Evolutionary conservation across 1,140 invertebrate genomes (phyloP), one percentile per base, ranked within the genome.

Genomic region (Pteromalus puparum): DNA sequence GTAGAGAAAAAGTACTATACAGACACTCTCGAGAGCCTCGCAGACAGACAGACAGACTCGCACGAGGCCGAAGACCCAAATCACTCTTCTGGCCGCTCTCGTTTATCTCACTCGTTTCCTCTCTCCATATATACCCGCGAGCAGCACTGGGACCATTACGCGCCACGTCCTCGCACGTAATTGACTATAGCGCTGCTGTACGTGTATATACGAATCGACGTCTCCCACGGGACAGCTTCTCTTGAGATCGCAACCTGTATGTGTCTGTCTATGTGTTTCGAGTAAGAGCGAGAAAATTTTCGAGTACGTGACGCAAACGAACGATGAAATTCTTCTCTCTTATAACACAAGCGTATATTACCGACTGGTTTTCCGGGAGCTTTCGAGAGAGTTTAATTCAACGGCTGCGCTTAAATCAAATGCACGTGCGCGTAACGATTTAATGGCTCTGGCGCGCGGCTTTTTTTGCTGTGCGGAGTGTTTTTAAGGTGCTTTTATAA

Each of bases 1-100:
- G 9, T n/a, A n/a, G 21, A 61, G 18, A 61, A 61, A 15, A n/a
- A n/a, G n/a, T n/a, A n/a, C n/a, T 61, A 1, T n/a, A 61, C 21
- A 53, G 0, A 12, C 18, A 53, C 13, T 53, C 48, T 53, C 13
- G 18, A 53, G 48, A 53, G 48, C 18, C 48, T 53, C 48, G 48
- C 18, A 53, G 15, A 53, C 2, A n/a, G 15, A 61, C 15, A n/a
- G 53, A 6, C 18, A n/a, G 53, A 61, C 53, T 61, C 53, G 34
- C 26, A 72, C 65, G 61, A 81, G 67, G 65, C 78, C 78, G n/a
- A 46, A 48, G 38, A 81, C 38, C 78, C 65, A 81, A 81, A 78
- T 78, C 30, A 65, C 18, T 78, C 76, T 30, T 61, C 24, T 46
- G 15, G 42, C 18, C 75, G 46, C 46, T 61, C 46, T 77, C 26